These are phyloP conservation scores for Eurytoma californica DNA, from an alignment of 2,888 invertebrate species.

Conservation along the genomic window DNA sequence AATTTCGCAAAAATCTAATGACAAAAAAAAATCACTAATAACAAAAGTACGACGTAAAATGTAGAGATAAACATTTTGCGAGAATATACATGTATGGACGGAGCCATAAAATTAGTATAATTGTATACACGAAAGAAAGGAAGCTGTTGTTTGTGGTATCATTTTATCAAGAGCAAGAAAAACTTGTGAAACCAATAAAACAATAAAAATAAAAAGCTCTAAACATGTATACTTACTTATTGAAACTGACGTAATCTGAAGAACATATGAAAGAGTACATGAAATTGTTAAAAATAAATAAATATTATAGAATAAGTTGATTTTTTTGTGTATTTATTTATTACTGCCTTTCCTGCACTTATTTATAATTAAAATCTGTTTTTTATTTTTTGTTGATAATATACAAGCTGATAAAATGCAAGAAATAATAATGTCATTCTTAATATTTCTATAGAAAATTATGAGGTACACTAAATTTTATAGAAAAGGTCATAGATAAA, in stretches of 20 bases:
- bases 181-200: constrained; percentile 21
- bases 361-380: no score
- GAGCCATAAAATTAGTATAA: constrained; percentile 44
- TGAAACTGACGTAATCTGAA: constrained; percentile 45
- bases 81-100: constrained; percentile 33
- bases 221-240: constrained; percentile 41
- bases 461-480: no score
- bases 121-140: constrained; percentile 54
- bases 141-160: constrained; percentile 61
- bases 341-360: no score
- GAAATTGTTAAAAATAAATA: constrained; percentile 68
- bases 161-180: constrained; percentile 46
- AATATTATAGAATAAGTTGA: constrained; percentile 66
- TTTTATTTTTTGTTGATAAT: no score
- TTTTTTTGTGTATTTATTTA: neutral
- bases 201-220: constrained; percentile 7
- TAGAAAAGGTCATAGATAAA: no score
- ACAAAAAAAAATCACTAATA: constrained; percentile 32
- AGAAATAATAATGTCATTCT: neutral
- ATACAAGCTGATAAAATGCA: neutral
- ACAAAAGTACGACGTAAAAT: constrained; percentile 24
- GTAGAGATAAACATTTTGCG: constrained; percentile 37
- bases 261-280: constrained; percentile 50
- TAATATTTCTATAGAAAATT: neutral
- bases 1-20: constrained; percentile 28